Conservation (phyloP, 2,797 vertebrate species). For the Melanotaenia boesemani region DNA sequence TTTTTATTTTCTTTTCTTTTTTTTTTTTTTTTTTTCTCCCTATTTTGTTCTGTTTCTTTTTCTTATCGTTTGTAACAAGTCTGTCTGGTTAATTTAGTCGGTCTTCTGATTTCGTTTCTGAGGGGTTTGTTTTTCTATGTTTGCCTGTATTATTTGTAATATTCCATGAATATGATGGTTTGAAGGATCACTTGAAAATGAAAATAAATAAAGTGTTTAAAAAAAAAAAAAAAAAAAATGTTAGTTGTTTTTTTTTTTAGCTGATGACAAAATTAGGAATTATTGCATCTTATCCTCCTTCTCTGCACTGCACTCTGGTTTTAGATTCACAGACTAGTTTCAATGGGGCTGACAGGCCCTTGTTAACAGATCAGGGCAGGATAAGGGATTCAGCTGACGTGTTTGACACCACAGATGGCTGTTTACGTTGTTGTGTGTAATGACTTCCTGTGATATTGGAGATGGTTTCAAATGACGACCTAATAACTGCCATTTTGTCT, state of each 20-base stretch:
- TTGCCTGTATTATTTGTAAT: too few species aligned
- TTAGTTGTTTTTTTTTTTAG: background rate
- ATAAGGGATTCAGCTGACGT: conserved; percentile 57
- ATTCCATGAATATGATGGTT: too few species aligned
- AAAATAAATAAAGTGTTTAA: too few species aligned
- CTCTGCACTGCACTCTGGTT: background rate
- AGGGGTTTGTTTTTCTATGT: too few species aligned
- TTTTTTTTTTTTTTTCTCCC: too few species aligned
- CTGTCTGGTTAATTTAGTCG: too few species aligned
- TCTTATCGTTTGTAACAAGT: too few species aligned
- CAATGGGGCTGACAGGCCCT: conserved; percentile 10
- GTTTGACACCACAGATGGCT: conserved; percentile 68
- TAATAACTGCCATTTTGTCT: conserved; percentile 26
- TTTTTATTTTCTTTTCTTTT: too few species aligned
- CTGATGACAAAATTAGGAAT: background rate
- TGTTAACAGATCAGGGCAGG: conserved; percentile 40
- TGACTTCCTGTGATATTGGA: conserved; percentile 49
- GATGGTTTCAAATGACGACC: conserved; percentile 42
- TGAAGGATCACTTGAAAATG: too few species aligned
- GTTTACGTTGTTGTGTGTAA: conserved; percentile 59
- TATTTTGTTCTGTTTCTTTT: too few species aligned
- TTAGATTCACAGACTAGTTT: conserved; percentile 12
- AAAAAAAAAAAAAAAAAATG: too few species aligned
- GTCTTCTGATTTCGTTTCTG: too few species aligned
- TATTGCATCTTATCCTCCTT: conserved; percentile 6